Evolutionary conservation across 2,797 vertebrate species (phyloP), one percentile per base, ranked within the genome.

Genomic region (Gouania willdenowi): DNA sequence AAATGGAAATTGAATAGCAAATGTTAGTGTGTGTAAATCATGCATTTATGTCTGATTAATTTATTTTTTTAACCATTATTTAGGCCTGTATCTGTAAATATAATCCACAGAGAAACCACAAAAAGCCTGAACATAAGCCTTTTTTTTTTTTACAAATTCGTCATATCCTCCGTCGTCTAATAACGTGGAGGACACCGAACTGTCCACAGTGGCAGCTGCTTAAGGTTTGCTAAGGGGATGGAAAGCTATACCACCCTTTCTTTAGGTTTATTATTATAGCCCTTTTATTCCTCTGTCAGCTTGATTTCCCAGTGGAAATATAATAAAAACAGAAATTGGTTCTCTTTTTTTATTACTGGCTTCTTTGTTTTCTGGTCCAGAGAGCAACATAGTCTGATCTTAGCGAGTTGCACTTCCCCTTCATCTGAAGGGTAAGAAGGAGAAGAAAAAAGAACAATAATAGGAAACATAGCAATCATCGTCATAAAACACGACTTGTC

Each of bases 231-330:
- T 71, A 49, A 56, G 75, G 65, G 77, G 81, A 81, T 65, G 64
- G 61, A 78, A 77, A 76, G 71, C 79, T 79, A 86, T 75, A 74
- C 83, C 73, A 68, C 55, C 55, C 67, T 79, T 84, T 78, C 82
- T 82, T 88, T 86, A 86, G 89, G 76, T 81, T 84, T 87, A 87
- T 87, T 89, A 88, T 85, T 87, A 86, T 84, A 74, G 74, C 71
- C 64, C 71, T 73, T 79, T 87, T 87, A 82, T 87, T 87, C 80
- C 71, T 83, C 79, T 74, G 75, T 75, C 76, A 62, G 67, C 70
- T 72, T 83, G 83, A 87, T 88, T 87, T 87, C 86, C 85, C 83
- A 47, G 56, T 76, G 85, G 87, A 88, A 88, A 84, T 88, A 79
- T 87, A 89, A 88, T 84, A 79, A 84, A 84, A 83, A 75, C n/a